phyloP scores from a whole-genome alignment of 2,888 invertebrate species.

The Troides helena region DNA sequence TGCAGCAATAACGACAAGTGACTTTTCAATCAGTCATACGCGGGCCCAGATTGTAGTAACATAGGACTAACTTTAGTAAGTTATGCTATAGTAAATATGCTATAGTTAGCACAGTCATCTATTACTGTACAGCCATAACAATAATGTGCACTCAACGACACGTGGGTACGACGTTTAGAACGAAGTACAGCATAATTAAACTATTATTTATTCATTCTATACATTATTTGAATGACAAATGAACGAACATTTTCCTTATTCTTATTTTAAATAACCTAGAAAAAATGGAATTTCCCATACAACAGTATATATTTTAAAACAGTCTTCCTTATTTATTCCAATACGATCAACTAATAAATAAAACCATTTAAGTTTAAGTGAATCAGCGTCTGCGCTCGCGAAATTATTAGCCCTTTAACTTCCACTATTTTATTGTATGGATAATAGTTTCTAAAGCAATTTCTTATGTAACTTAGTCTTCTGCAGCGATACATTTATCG shows the following conservation, averaged over 20 bases:
- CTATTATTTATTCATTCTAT: not conserved
- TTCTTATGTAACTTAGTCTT: not conserved
- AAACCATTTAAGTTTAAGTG: too few relatives aligned
- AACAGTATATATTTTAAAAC: constrained; percentile 5
- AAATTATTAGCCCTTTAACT: too few relatives aligned
- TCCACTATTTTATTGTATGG: too few relatives aligned
- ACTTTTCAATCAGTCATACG: too few relatives aligned
- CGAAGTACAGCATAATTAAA: not conserved
- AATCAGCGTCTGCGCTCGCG: too few relatives aligned
- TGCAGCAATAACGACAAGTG: too few relatives aligned
- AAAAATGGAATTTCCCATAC: constrained; percentile 14
- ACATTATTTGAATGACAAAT: constrained; percentile 1
- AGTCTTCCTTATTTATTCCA: constrained; percentile 7
- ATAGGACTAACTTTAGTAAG: too few relatives aligned
- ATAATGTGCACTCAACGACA: not conserved
- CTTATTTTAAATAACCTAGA: not conserved
- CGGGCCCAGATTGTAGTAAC: too few relatives aligned
- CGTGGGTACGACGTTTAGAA: not conserved
- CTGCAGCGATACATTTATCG: not conserved
- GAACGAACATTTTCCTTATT: constrained; percentile 15
- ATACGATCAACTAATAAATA: not conserved
- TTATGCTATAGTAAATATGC: too few relatives aligned
- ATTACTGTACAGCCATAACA: too few relatives aligned
- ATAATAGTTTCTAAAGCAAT: too few relatives aligned
- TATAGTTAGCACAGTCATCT: too few relatives aligned